Conservation (phyloP, 2,113 vertebrate species). For the Laticauda laticaudata region DNA sequence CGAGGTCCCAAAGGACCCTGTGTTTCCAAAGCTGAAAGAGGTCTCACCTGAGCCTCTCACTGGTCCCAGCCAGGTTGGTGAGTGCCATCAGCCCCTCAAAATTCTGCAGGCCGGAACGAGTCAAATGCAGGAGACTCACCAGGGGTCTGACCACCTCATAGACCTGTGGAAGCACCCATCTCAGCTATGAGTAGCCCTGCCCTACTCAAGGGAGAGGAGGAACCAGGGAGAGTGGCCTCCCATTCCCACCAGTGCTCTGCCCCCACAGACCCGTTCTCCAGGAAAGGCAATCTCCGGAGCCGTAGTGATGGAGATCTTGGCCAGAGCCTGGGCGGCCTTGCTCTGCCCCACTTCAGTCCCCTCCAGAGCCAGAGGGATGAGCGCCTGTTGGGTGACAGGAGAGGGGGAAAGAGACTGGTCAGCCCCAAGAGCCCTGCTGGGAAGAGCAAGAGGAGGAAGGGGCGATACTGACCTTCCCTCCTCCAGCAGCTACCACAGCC, state of each 20-base stretch:
- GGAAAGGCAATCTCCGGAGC: constrained; percentile 95
- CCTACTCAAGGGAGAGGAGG: not conserved
- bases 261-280: constrained; percentile 82
- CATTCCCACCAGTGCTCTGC: not conserved
- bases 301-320: constrained; percentile 94
- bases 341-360: constrained; percentile 88
- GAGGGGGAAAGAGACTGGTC: not conserved
- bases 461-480: constrained; percentile 84
- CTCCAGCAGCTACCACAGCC: constrained; percentile 90
- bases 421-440: rapidly evolving
- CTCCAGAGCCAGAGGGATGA: constrained; percentile 89
- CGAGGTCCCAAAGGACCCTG: rapidly evolving
- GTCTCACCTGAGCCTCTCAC: constrained; percentile 86
- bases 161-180: constrained; percentile 67
- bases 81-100: constrained; percentile 96
- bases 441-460: not conserved
- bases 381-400: constrained; percentile 70
- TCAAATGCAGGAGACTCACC: constrained; percentile 80
- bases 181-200: not conserved
- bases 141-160: constrained; percentile 93
- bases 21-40: rapidly evolving
- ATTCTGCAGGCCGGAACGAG: constrained; percentile 88
- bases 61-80: constrained; percentile 93
- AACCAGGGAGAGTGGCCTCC: not conserved
- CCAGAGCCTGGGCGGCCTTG: constrained; percentile 92